Evolutionary conservation across 2,797 vertebrate genomes (phyloP), one percentile per base, ranked within the genome.

Genomic region (Octomys mimax): DNA sequence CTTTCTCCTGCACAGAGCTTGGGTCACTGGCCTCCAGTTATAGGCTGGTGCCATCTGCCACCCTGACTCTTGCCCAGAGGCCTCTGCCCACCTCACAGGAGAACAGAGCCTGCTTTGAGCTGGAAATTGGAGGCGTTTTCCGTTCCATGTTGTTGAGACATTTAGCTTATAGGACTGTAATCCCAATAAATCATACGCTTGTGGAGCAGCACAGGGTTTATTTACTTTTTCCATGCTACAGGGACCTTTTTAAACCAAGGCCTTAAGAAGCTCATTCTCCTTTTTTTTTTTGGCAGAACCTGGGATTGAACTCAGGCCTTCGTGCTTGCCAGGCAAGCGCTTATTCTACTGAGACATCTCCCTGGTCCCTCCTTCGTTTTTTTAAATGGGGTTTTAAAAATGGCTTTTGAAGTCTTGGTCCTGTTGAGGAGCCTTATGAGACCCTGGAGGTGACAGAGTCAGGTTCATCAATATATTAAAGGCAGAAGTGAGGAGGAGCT

Each of bases 21-120:
- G 0, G 49, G 49, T 79, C 49, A 5, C 75, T 9, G 0, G 82
- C 64, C 84, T 54, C 42, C 54, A 1, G 31, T 61, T 70, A 31
- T 31, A 77, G n/a, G 79, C 82, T 61, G 42, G n/a, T 59, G 49
- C n/a, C 82, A 33, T 75, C 92, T 92, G 92, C 90, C 96, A 95
- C 36, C 70, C 86, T 91, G 85, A 52, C 90, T 64, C 52, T 61
- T 19, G 70, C 31, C 62, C 75, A 3, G 24, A 84, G 86, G 89
- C 54, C 81, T 80, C 84, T 92, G 92, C 96, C 87, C 95, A 96
- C 97, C 96, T 97, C 83, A 10, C 91, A 92, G 86, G 97, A 96
- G 97, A 96, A 97, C 94, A 98, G 95, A 79, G 90, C 97, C 97
- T 96, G 94, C 96, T 97, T 98, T 97, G 91, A 97, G 96, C 90